A percentile compares a stretch with the other conserved stretches of the same genome.
phyloP scores from a whole-genome alignment of 2,888 invertebrate species.

The Tachina fera region DNA sequence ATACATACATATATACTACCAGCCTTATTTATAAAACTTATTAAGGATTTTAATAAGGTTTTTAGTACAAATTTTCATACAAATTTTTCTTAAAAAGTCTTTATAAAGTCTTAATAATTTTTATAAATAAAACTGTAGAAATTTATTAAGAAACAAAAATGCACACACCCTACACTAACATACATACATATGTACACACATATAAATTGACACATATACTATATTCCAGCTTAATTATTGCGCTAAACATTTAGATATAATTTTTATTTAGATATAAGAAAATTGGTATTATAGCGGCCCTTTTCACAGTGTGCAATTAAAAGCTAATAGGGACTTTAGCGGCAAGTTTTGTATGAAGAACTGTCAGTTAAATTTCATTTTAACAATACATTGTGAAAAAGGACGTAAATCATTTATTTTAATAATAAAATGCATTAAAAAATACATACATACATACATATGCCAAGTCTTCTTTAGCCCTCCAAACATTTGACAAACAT shows the following conservation, averaged over 20 bases:
- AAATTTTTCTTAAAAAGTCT: too few species aligned
- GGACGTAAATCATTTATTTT: conserved; percentile 38
- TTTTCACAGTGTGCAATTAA: too few species aligned
- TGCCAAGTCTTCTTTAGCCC: conserved; percentile 67
- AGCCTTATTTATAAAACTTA: too few species aligned
- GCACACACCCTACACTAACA: conserved; percentile 17
- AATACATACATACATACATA: conserved; percentile 17
- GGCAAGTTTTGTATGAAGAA: too few species aligned
- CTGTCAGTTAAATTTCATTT: too few species aligned
- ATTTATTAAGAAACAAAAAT: conserved; percentile 3
- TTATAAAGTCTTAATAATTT: too few species aligned
- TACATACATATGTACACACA: conserved; percentile 31
- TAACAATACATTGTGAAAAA: too few species aligned
- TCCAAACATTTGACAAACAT: conserved; percentile 48
- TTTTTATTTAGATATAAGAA: conserved; percentile 61
- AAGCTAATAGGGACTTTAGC: too few species aligned
- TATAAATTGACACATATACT: conserved; percentile 37
- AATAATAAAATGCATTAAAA: conserved; percentile 22
- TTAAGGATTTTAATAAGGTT: too few species aligned
- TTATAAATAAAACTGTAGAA: too few species aligned
- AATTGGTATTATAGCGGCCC: conserved; percentile 46
- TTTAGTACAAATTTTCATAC: too few species aligned
- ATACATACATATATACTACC: too few species aligned
- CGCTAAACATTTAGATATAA: conserved; percentile 63
- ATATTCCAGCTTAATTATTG: conserved; percentile 64